Base-by-base conservation (phyloP, 1,140 invertebrate genomes). In the Aleiodes sp. region DNA sequence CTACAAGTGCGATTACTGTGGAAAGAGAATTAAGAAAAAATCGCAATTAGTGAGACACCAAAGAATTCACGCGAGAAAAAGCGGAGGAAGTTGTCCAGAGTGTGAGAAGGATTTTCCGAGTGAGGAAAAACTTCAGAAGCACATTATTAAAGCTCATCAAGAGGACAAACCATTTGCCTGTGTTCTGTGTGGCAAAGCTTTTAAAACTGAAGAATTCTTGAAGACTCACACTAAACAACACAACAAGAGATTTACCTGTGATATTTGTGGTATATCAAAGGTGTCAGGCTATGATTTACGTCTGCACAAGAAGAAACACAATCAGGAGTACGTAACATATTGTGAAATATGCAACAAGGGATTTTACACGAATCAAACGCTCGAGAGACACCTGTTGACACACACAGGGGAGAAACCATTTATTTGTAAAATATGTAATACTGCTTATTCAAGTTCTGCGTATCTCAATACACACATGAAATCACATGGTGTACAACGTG, bases 231-330 rank as follows among this genome's bases (percentile, higher is more conserved):
- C 76, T 43, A 81, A 81, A 28, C 80, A 82, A 35, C 81, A 82
- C 33, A 93, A 94, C 81, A 95, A 95, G 80, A 87, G 94, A 2
- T 95, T 94, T 78, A 93, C 91, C 7, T 95, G 94, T 76, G 93
- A 94, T 70, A 91, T 95, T 4, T 95, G 94, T 80, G 94, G 93
- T 8, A 93, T 94, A 7, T 76, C 76, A 0, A 82, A 82, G 52
- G 80, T 81, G 0, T 81, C 79, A 2, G 78, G 75, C 6, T 81
- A 82, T 56, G 79, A 81, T 65, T 19, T 82, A 6, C 60, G 77
- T 16, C 10, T 82, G 4, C 76, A 77, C 33, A 77, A 71, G 43
- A 76, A 71, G 33, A 80, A 80, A 19, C 83, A 84, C 61, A 77
- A 83, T 65, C 63, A 81, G 41, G 83, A 83, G 21, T 84, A 79